Conservation (phyloP, 2,797 vertebrate species). For the Coilia nasus region DNA sequence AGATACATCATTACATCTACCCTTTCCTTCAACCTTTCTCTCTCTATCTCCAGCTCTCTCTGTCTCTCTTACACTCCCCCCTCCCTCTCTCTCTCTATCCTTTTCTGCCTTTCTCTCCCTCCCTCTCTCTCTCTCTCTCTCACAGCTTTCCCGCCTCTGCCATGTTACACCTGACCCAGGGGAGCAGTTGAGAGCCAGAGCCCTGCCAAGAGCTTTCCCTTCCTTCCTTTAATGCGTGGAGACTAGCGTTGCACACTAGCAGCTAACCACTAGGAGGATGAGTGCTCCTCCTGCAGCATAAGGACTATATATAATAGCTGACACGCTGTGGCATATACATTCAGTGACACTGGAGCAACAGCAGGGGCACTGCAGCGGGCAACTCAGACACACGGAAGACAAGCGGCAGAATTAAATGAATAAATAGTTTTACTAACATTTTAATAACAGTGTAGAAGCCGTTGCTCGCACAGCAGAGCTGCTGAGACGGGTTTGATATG, state of each 20-base stretch:
- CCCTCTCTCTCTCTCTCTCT: not conserved
- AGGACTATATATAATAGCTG: not conserved
- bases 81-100: not conserved
- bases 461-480: too few species aligned
- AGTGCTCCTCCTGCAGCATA: conserved; percentile 5
- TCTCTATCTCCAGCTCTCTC: not conserved
- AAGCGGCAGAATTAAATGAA: not conserved
- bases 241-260: not conserved
- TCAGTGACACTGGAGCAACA: not conserved
- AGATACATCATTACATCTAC: conserved; percentile 21
- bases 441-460: not conserved
- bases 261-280: not conserved
- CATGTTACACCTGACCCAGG: not conserved
- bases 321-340: not conserved
- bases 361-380: not conserved
- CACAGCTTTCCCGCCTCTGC: not conserved
- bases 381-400: not conserved
- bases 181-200: conserved; percentile 10
- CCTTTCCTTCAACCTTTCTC: not conserved
- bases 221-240: not conserved
- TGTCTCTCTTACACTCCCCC: not conserved
- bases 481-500: too few species aligned
- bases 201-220: not conserved
- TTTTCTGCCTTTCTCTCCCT: not conserved
- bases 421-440: not conserved